Evolutionary conservation across 2,113 vertebrate genomes (phyloP).

Genomic region (Ctenodactylus gundi): DNA sequence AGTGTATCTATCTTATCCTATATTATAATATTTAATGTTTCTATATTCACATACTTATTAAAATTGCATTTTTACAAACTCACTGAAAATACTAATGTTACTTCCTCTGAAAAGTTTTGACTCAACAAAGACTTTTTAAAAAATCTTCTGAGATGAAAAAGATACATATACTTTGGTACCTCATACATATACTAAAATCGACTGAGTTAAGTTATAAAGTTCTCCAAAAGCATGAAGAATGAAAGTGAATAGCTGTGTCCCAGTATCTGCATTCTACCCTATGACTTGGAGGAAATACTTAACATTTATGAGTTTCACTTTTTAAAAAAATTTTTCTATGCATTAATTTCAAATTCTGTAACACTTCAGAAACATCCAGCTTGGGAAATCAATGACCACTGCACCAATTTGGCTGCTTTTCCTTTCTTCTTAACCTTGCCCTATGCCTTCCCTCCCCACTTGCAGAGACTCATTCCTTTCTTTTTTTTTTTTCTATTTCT

Average conservation of each 20-base stretch:
- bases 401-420: too few relatives aligned
- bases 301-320: not conserved
- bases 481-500: too few relatives aligned
- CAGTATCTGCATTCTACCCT: not conserved
- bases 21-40: conserved; percentile 1
- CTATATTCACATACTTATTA: not conserved
- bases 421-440: too few relatives aligned
- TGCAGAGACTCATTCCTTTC: too few relatives aligned
- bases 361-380: too few relatives aligned
- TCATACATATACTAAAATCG: not conserved
- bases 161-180: not conserved
- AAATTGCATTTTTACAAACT: not conserved
- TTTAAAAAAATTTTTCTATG: too few relatives aligned
- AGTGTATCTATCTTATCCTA: not conserved
- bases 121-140: not conserved
- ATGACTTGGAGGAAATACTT: not conserved
- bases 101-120: conserved; percentile 19
- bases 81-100: not conserved
- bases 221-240: not conserved
- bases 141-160: conserved; percentile 11
- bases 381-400: too few relatives aligned
- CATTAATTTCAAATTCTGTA: too few relatives aligned
- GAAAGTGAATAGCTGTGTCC: not conserved
- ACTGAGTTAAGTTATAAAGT: not conserved
- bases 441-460: too few relatives aligned